These are phyloP conservation scores for Pelecanus crispus DNA, from an alignment of 2,113 vertebrate species.

Conservation along the genomic window DNA sequence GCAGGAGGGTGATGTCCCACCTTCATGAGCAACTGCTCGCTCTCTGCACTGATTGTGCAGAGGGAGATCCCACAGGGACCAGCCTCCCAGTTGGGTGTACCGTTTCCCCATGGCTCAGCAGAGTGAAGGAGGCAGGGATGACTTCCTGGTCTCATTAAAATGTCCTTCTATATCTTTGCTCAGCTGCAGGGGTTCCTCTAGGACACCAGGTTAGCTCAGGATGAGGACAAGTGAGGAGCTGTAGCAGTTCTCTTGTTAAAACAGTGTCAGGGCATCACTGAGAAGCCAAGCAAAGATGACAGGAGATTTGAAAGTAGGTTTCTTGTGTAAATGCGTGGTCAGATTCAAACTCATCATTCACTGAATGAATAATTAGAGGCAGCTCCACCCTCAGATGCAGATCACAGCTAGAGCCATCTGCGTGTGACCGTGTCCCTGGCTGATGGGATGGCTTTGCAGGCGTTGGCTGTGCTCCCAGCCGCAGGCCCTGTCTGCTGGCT, in stretches of 20 bases:
- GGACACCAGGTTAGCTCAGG: constrained; percentile 19
- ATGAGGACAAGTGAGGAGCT: background rate
- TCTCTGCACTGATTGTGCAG: background rate
- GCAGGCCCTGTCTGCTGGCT: background rate
- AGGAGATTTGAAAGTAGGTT: constrained; percentile 13
- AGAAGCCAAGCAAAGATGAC: constrained; percentile 5
- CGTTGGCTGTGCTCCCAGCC: background rate
- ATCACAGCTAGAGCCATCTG: background rate
- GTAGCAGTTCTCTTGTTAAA: background rate
- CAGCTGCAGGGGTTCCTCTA: background rate
- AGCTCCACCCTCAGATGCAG: background rate
- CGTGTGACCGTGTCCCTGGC: background rate
- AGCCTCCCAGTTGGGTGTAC: background rate
- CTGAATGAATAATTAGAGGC: background rate
- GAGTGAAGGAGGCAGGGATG: background rate
- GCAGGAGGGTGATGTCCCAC: background rate
- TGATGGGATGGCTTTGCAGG: background rate
- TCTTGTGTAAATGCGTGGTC: constrained; percentile 28
- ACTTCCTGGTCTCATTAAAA: background rate
- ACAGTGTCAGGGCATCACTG: background rate
- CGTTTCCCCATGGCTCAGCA: background rate
- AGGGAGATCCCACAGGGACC: background rate
- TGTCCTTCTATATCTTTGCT: background rate
- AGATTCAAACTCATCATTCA: background rate
- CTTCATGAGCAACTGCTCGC: background rate